Conservation (phyloP, 2,797 vertebrate genomes). For the Sternarchorhynchus goeldii region DNA sequence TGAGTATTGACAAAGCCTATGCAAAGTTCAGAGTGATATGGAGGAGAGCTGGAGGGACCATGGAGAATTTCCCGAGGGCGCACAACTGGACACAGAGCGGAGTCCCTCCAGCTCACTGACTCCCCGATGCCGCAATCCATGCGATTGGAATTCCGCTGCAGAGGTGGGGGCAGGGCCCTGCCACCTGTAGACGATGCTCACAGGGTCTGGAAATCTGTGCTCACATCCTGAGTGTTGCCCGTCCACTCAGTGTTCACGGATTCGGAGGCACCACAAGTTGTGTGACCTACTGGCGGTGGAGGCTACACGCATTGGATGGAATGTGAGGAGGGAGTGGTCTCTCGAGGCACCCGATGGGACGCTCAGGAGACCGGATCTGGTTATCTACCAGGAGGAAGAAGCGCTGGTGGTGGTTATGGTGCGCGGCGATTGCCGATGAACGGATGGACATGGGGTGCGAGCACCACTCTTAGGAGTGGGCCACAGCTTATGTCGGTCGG, state of each 20-base stretch:
- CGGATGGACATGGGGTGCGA: too few relatives aligned
- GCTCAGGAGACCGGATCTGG: conserved; percentile 19
- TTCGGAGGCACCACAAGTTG: conserved; percentile 14
- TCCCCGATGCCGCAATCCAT: background rate
- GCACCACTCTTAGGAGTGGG: too few relatives aligned
- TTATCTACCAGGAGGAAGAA: background rate
- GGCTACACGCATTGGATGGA: background rate
- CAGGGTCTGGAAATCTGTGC: background rate
- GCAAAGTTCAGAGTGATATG: background rate
- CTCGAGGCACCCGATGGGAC: background rate
- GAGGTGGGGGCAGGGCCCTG: background rate
- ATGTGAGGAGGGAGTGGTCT: background rate
- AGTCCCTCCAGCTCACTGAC: background rate
- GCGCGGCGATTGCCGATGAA: too few relatives aligned
- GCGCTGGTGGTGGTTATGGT: conserved; percentile 34
- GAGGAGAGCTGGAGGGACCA: background rate
- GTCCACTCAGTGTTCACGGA: background rate
- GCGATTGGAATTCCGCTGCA: background rate
- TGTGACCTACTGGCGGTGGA: background rate
- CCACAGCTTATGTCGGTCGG: too few relatives aligned
- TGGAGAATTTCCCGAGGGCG: background rate
- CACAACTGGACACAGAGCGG: too few relatives aligned
- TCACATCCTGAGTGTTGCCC: conserved; percentile 30
- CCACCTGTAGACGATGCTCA: background rate
- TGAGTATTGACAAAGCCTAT: background rate